Conservation (phyloP, 2,113 vertebrate species). For the Xyrauchen texanus region DNA sequence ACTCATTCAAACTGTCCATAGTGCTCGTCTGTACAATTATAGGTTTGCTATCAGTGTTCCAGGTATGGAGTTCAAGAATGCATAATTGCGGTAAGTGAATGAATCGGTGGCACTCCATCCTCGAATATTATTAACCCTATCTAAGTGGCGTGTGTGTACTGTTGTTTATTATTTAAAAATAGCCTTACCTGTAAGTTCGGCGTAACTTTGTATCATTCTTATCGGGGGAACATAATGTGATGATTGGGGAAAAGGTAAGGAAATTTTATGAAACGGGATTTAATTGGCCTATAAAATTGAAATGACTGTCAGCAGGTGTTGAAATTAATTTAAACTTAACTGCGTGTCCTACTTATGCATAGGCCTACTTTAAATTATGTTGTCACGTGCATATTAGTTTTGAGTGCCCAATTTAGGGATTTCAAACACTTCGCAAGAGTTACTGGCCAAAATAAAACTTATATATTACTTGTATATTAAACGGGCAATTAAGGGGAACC, state of each 20-base stretch:
- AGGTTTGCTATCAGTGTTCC: background rate
- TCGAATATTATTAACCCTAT: background rate
- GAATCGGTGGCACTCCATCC: background rate
- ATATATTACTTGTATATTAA: too few relatives aligned
- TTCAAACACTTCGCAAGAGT: too few relatives aligned
- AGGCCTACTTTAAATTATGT: too few relatives aligned
- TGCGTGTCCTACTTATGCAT: background rate
- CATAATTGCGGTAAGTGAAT: slow-evolving; percentile 33
- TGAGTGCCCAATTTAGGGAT: too few relatives aligned
- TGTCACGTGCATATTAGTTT: too few relatives aligned
- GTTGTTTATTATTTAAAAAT: background rate
- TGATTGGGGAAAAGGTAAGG: background rate
- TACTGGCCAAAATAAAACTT: too few relatives aligned
- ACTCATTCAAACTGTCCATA: background rate
- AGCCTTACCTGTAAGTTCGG: too few relatives aligned
- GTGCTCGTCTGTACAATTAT: background rate
- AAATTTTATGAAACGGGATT: background rate
- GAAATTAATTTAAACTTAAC: background rate
- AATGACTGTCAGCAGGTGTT: background rate
- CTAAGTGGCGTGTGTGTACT: background rate
- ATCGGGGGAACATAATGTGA: background rate
- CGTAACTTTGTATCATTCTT: too few relatives aligned
- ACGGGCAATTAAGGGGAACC: too few relatives aligned
- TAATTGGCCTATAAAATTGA: background rate
- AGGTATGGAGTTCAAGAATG: slow-evolving; percentile 34